Conservation (phyloP, 2,888 invertebrate species). For the Oeneis ivallda region DNA sequence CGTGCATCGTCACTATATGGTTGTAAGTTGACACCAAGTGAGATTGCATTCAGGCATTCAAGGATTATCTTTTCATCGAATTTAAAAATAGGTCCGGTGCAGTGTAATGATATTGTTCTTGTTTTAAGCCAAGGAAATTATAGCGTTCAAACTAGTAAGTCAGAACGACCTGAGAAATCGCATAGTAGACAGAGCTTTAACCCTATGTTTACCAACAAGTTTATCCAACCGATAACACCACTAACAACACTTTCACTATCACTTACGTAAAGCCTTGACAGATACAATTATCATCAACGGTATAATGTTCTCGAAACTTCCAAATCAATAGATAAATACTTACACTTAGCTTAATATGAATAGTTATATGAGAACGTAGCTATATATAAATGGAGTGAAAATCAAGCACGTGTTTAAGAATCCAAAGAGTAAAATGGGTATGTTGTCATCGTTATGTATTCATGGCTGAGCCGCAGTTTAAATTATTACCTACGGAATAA, state of each 20-base stretch:
- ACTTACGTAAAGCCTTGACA: constrained; percentile 15
- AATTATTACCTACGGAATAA: background rate
- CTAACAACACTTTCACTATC: constrained; percentile 14
- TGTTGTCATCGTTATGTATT: background rate
- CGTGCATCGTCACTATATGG: too few relatives aligned
- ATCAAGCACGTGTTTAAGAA: background rate
- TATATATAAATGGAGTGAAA: background rate
- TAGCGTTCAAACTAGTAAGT: background rate
- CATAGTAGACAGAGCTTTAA: constrained; percentile 14
- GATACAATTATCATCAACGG: background rate
- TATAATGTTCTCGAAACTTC: background rate
- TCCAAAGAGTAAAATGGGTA: background rate
- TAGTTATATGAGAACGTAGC: background rate
- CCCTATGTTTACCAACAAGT: constrained; percentile 24
- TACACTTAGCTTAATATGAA: too few relatives aligned
- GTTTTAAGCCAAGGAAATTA: background rate
- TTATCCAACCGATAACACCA: constrained; percentile 10
- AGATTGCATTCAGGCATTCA: too few relatives aligned
- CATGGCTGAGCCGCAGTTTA: background rate
- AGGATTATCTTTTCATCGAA: too few relatives aligned
- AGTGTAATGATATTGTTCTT: background rate
- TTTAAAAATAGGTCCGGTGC: too few relatives aligned
- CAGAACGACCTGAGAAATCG: constrained; percentile 11
- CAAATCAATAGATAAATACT: background rate
- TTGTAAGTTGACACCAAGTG: too few relatives aligned